Conservation (phyloP, 2,797 vertebrate genomes). For the Glossophaga mutica region DNA sequence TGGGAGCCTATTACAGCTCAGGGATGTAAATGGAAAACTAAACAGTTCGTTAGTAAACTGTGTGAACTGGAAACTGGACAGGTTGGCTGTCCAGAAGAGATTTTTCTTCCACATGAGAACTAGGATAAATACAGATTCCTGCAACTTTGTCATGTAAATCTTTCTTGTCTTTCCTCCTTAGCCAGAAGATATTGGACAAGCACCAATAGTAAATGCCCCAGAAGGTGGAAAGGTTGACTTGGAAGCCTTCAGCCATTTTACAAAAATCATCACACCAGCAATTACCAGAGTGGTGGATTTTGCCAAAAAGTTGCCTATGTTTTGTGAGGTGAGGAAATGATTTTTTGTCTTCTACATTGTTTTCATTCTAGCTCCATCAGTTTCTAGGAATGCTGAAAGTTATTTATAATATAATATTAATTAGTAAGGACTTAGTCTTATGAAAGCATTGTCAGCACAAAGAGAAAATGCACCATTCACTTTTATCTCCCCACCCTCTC, state of each 20-base stretch:
- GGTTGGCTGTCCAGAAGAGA: background rate
- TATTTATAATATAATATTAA: background rate
- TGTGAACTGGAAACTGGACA: background rate
- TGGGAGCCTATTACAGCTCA: background rate
- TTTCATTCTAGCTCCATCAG: background rate
- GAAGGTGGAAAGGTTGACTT: conserved; percentile 99
- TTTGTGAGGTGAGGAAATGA: conserved; percentile 92
- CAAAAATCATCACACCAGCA: conserved; percentile 99
- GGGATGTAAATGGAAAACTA: background rate
- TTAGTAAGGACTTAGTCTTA: background rate
- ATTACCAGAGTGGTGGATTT: conserved; percentile 99
- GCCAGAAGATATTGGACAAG: conserved; percentile 98
- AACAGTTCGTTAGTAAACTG: background rate
- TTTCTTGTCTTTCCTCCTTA: conserved; percentile 91
- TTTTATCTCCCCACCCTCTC: background rate
- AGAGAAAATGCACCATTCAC: background rate
- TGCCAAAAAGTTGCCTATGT: conserved; percentile 99
- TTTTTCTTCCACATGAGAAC: background rate
- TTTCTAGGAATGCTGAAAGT: background rate
- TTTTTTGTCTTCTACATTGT: background rate
- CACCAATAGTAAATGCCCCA: conserved; percentile 91
- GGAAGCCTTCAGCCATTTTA: conserved; percentile 99
- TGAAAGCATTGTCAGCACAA: background rate
- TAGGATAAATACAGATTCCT: background rate
- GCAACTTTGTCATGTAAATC: conserved; percentile 75